Evolutionary conservation across 2,113 vertebrate genomes (phyloP).

Genomic region (Poeciliopsis occidentalis): DNA sequence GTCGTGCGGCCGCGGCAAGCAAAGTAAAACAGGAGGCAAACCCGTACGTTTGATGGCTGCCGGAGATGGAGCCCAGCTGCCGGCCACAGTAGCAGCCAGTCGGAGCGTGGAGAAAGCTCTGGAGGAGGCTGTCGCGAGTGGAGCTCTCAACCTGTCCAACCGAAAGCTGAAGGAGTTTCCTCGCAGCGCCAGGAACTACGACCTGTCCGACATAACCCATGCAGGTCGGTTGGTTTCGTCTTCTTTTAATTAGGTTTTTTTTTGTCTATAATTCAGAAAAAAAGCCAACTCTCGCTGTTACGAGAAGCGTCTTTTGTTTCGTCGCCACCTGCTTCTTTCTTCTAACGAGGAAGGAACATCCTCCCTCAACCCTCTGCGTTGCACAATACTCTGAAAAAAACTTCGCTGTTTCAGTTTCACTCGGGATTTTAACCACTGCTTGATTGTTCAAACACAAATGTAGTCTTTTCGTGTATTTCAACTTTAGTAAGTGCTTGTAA

Average conservation of each 20-base stretch:
- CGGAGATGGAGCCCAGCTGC: constrained; percentile 84
- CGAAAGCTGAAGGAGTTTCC: constrained; percentile 90
- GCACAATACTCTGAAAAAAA: background rate
- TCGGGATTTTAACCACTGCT: too few species aligned
- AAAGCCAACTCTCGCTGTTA: constrained; percentile 15
- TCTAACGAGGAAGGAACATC: constrained; percentile 25
- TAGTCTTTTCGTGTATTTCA: background rate
- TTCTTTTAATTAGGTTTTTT: too few species aligned
- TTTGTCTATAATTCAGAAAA: too few species aligned
- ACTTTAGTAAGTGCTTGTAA: background rate
- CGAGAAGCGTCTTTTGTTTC: constrained; percentile 66
- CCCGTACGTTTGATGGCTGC: constrained; percentile 80
- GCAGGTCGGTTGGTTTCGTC: constrained; percentile 78
- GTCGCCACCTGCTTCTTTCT: constrained; percentile 64
- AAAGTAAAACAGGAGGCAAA: constrained; percentile 61
- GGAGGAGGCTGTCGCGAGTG: constrained; percentile 89
- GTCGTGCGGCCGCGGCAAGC: constrained; percentile 37
- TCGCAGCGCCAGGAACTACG: constrained; percentile 85
- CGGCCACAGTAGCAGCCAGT: constrained; percentile 84
- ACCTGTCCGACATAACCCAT: constrained; percentile 90
- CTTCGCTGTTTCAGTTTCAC: background rate
- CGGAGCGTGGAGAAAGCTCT: constrained; percentile 89
- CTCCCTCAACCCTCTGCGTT: constrained; percentile 10
- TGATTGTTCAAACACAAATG: background rate
- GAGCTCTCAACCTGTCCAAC: constrained; percentile 87